Evolutionary conservation across 2,888 invertebrate species (phyloP), one percentile per base, ranked within the genome.

Genomic region (Tenthredo mesomela): DNA sequence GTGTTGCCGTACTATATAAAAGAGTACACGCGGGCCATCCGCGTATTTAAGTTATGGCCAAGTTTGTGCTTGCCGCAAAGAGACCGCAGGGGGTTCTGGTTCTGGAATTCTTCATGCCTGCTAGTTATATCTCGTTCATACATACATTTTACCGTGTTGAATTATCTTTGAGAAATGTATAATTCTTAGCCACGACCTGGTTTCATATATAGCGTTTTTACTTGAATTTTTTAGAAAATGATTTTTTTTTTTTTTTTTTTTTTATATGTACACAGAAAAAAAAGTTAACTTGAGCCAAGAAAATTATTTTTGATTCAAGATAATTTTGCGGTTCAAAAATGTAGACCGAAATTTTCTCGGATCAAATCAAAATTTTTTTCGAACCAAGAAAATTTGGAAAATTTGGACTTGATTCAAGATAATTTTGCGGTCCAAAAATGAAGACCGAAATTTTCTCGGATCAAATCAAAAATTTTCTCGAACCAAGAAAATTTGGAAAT

Each of bases 31-130:
- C 54, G 54, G n/a, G n/a, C 61, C 21, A 80, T 61, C 58, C 61
- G 80, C n/a, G 37, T 37, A 80, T 58, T 58, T 58, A 61, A 80
- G 61, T 58, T 58, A 40, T 80, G 80, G 21, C 58, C 25, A 50
- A 61, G 80, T 80, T 80, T 80, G 58, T 80, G 37, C 33, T 50
- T 37, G 33, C 29, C 61, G 18, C 80, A 58, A 33, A 77, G 29
- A 65, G 29, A 40, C 50, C 61, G 43, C 58, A 77, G 54, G 54
- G 67, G 58, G 58, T 84, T 84, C 73, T 71, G 75, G 84, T 84
- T 84, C 84, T 82, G 82, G 84, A 29, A 84, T 84, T 84, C 70
- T n/a, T 84, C 58, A 67, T 40, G 58, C 18, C 50, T 82, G 67
- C 84, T 58, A 37, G 80, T 77, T 54, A n/a, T 33, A 77, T n/a